These are phyloP conservation scores for Palythoa grandis DNA, from an alignment of 92 coral and sea anemone genomes.

Conservation along the genomic window DNA sequence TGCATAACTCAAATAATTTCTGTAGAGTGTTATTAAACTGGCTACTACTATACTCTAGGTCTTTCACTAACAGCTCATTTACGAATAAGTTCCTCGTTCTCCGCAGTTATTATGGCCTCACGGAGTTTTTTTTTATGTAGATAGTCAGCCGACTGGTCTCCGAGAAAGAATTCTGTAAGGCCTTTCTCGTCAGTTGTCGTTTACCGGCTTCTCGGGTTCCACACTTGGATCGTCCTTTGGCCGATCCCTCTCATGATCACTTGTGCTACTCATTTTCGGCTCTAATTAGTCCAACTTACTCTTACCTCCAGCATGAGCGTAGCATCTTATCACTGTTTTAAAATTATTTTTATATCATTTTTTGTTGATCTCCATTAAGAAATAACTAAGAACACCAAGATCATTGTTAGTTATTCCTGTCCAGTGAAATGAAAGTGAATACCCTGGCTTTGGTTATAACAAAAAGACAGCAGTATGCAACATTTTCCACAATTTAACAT, in stretches of 20 bases:
- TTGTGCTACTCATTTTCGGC: background rate
- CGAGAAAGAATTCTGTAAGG: background rate
- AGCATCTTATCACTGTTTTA: background rate
- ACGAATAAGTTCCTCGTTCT: background rate
- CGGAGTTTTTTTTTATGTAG: background rate
- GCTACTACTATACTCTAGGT: background rate
- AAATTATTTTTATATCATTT: too few species aligned
- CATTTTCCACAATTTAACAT: too few species aligned
- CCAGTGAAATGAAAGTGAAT: too few species aligned
- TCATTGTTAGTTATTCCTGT: too few species aligned
- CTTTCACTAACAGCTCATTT: background rate
- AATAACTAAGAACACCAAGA: too few species aligned
- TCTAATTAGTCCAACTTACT: background rate
- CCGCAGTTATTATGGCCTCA: background rate
- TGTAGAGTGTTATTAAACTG: conserved; percentile 16
- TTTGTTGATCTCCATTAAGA: too few species aligned
- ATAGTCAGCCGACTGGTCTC: background rate
- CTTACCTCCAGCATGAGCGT: background rate
- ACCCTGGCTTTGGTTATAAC: too few species aligned
- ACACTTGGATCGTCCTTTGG: background rate
- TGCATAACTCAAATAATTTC: conserved; percentile 28
- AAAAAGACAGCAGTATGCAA: too few species aligned
- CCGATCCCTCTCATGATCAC: background rate
- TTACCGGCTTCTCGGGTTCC: background rate
- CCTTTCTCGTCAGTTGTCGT: background rate